These are phyloP conservation scores for Arge pagana DNA, from an alignment of 2,888 invertebrate species.

Conservation along the genomic window DNA sequence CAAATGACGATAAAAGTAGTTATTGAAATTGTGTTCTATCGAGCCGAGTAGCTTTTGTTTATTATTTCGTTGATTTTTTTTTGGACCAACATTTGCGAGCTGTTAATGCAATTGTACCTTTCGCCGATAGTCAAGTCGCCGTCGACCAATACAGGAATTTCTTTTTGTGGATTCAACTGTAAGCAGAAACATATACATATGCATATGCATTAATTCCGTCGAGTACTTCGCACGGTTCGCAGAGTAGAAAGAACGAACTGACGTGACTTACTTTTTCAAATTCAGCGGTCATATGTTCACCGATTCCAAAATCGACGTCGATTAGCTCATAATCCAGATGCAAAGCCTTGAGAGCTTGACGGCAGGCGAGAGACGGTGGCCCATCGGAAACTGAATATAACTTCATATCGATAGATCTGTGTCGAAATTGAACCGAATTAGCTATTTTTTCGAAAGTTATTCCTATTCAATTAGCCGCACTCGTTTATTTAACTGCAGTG, in stretches of 20 bases:
- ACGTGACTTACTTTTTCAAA: constrained; percentile 66
- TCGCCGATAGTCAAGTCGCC: constrained; percentile 78
- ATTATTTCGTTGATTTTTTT: neutral
- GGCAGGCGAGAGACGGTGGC: constrained; percentile 76
- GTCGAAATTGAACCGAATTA: too few species aligned
- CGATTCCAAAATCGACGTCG: constrained; percentile 70
- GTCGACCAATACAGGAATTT: constrained; percentile 79
- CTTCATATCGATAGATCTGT: too few species aligned
- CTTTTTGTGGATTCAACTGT: constrained; percentile 78
- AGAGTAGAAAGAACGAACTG: too few species aligned
- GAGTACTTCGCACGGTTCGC: too few species aligned
- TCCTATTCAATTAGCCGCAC: too few species aligned
- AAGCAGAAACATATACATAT: constrained; percentile 35
- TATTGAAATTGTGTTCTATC: too few species aligned
- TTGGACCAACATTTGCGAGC: neutral
- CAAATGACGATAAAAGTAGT: too few species aligned
- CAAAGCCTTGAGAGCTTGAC: constrained; percentile 69
- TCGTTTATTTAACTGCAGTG: too few species aligned
- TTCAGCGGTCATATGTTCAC: constrained; percentile 76
- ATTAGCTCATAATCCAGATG: constrained; percentile 69
- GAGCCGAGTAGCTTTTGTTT: too few species aligned
- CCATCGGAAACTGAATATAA: constrained; percentile 78
- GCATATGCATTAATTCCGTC: neutral
- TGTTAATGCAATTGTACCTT: constrained; percentile 57
- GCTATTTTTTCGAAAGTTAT: too few species aligned